Evolutionary conservation across 2,888 invertebrate genomes (phyloP).

Genomic region (Yponomeuta sedellus): DNA sequence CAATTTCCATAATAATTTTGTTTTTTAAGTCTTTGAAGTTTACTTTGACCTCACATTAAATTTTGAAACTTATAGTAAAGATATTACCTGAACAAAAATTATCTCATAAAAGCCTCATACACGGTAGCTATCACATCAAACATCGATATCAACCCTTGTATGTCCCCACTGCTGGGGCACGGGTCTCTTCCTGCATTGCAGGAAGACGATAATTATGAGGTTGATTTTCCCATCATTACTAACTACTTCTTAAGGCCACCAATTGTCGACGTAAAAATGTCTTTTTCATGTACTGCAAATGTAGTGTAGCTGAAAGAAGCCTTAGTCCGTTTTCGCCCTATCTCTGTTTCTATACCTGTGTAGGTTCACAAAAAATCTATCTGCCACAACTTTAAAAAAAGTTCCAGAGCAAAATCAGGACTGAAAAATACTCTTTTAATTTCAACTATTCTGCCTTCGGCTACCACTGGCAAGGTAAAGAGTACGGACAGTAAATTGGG

Average conservation of each 20-base stretch:
- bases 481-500: slow-evolving; percentile 27
- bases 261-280: too few species aligned
- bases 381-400: not conserved
- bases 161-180: too few species aligned
- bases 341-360: too few species aligned
- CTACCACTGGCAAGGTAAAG: slow-evolving; percentile 25
- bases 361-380: too few species aligned
- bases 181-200: too few species aligned
- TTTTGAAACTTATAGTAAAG: not conserved
- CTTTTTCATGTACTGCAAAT: too few species aligned
- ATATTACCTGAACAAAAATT: not conserved
- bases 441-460: slow-evolving; percentile 24
- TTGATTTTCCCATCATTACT: not conserved
- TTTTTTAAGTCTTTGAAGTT: not conserved
- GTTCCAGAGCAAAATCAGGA: not conserved
- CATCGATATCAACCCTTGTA: too few species aligned
- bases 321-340: too few species aligned
- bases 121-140: not conserved
- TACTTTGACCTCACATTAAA: slow-evolving; percentile 10
- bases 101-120: not conserved
- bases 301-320: too few species aligned
- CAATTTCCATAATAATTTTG: slow-evolving; percentile 7
- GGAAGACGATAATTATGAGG: not conserved
- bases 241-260: not conserved
- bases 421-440: slow-evolving; percentile 23